Evolutionary conservation across 2,888 invertebrate genomes (phyloP).

Genomic region (Tenthredo amoena): DNA sequence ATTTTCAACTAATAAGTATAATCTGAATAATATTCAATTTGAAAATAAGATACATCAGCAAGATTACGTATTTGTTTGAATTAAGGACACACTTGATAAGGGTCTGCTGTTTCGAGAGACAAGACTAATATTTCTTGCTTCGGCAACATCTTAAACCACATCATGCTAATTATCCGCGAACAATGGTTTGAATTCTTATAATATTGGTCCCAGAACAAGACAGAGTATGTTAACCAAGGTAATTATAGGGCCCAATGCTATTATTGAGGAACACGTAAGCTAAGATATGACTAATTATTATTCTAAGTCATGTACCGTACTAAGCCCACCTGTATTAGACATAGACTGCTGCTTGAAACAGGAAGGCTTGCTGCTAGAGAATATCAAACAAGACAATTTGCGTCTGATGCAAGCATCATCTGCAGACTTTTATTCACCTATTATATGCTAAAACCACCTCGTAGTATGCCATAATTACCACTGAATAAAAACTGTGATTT

Average conservation of each 20-base stretch:
- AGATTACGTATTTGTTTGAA: background rate
- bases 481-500: background rate
- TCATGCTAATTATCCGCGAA: background rate
- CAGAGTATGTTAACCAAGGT: conserved; percentile 48
- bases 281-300: conserved; percentile 48
- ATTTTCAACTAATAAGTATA: background rate
- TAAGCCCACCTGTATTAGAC: conserved; percentile 53
- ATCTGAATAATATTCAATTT: background rate
- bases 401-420: background rate
- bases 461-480: background rate
- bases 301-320: conserved; percentile 49
- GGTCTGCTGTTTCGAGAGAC: conserved; percentile 21
- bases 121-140: conserved; percentile 23
- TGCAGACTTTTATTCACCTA: background rate
- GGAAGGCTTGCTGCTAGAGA: conserved; percentile 49
- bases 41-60: background rate
- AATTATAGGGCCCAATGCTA: conserved; percentile 47
- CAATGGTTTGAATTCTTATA: conserved; percentile 26
- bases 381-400: background rate
- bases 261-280: conserved; percentile 48
- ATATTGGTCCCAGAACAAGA: conserved; percentile 49
- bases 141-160: background rate
- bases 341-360: conserved; percentile 47
- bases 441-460: background rate
- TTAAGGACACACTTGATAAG: background rate